phyloP scores from a whole-genome alignment of 2,113 vertebrate genomes.

The Ardeotis arabs region DNA sequence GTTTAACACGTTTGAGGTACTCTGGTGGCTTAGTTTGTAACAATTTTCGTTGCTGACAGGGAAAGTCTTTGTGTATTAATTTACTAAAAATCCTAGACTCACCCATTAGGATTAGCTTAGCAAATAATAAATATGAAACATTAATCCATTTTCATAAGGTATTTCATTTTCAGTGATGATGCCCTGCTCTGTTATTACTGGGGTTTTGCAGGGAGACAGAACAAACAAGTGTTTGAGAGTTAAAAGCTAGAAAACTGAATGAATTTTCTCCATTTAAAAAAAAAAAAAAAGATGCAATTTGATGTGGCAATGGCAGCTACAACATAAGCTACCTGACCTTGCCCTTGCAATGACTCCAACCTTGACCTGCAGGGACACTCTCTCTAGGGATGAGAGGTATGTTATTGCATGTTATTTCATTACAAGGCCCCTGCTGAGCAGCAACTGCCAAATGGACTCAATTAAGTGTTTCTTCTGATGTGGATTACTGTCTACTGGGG shows the following conservation, averaged over 20 bases:
- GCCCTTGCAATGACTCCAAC: slow-evolving; percentile 10
- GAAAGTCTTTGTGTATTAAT: background rate
- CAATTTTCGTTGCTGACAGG: background rate
- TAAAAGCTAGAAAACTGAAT: background rate
- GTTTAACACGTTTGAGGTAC: background rate
- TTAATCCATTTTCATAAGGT: background rate
- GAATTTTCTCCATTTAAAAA: background rate
- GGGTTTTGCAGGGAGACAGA: background rate
- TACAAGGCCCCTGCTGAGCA: slow-evolving; percentile 52
- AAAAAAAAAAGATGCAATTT: background rate
- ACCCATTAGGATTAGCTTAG: background rate
- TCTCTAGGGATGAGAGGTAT: slow-evolving; percentile 39
- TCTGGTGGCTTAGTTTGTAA: background rate
- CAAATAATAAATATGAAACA: background rate
- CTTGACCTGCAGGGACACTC: slow-evolving; percentile 33
- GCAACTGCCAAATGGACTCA: slow-evolving; percentile 56
- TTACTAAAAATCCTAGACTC: background rate
- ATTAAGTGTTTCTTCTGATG: slow-evolving; percentile 57
- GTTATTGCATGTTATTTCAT: slow-evolving; percentile 68
- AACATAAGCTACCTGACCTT: background rate
- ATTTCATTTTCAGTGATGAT: background rate
- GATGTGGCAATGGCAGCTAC: slow-evolving; percentile 7
- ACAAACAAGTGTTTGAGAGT: background rate
- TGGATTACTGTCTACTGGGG: slow-evolving; percentile 45
- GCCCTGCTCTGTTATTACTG: background rate